Percentiles rank a stretch among this genome's conserved stretches.
phyloP scores from a whole-genome alignment of 1,140 invertebrate species.

The Lepidurus couesii region DNA sequence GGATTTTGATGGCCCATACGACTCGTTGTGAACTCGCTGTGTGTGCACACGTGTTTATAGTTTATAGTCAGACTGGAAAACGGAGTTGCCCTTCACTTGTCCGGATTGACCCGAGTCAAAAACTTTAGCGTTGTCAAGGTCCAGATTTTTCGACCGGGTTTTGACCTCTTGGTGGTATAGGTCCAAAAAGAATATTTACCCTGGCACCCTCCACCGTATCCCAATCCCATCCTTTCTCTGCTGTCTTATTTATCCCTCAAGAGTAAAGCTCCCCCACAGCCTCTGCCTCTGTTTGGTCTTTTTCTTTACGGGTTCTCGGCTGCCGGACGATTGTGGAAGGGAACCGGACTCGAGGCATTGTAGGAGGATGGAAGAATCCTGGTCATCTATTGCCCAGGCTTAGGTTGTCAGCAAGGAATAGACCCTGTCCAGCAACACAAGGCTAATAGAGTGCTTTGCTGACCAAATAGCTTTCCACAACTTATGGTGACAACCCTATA shows the following conservation, averaged over 20 bases:
- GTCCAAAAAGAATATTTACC: too few relatives aligned
- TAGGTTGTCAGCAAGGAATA: conserved; percentile 18
- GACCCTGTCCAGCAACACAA: background rate
- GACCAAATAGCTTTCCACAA: conserved; percentile 22
- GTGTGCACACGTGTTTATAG: background rate
- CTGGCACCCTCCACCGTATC: background rate
- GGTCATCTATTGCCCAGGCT: conserved; percentile 17
- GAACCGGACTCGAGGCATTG: background rate
- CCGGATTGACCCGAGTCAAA: background rate
- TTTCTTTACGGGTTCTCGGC: conserved; percentile 18
- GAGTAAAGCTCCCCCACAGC: conserved; percentile 14
- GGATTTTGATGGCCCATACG: background rate
- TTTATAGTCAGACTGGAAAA: background rate
- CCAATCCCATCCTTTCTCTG: background rate
- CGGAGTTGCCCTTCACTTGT: background rate
- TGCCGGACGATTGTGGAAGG: background rate
- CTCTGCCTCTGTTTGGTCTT: background rate
- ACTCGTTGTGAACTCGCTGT: background rate
- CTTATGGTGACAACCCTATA: conserved; percentile 19
- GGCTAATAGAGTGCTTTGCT: conserved; percentile 19
- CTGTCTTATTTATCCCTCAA: background rate
- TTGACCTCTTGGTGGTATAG: background rate
- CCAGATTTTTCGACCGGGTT: background rate
- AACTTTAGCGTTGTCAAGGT: background rate
- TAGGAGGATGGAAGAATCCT: background rate